Conservation (phyloP, 2,888 invertebrate species). For the Melangyna quadrimaculata region DNA sequence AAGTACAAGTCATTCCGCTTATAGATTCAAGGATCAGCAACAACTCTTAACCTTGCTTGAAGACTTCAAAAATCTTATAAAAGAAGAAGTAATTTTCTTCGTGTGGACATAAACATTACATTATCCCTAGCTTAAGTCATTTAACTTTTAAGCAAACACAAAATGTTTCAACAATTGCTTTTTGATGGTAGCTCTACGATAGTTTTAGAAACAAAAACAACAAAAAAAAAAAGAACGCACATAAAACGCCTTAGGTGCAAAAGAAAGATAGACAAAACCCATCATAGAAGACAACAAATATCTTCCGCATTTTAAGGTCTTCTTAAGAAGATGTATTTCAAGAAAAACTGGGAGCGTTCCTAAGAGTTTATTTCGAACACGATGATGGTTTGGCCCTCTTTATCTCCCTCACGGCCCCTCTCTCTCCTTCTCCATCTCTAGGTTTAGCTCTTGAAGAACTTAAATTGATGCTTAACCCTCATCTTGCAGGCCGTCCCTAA, state of each 20-base stretch:
- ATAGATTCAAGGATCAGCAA: not conserved
- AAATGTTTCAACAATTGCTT: constrained; percentile 32
- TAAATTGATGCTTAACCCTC: constrained; percentile 60
- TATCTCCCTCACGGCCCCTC: not conserved
- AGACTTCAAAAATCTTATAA: not conserved
- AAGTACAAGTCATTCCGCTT: not conserved
- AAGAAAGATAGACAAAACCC: not conserved
- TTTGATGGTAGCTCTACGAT: constrained; percentile 41
- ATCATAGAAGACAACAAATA: not conserved
- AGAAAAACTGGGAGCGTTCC: constrained; percentile 57
- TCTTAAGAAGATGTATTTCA: not conserved
- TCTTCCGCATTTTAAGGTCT: constrained; percentile 50
- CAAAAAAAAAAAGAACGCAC: not conserved
- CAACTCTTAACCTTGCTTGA: constrained; percentile 7
- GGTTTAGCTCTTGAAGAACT: not conserved
- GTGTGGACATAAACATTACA: constrained; percentile 23
- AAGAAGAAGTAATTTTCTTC: constrained; percentile 18
- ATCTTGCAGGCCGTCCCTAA: constrained; percentile 62
- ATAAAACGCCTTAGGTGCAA: not conserved
- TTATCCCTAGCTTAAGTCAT: constrained; percentile 23
- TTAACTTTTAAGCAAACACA: constrained; percentile 38
- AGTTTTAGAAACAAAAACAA: not conserved
- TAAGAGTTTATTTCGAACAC: constrained; percentile 37
- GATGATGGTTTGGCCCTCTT: not conserved
- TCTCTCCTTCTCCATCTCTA: not conserved